Evolutionary conservation across 2,113 vertebrate genomes (phyloP).

Genomic region (Dolichallabes microphthalmus): DNA sequence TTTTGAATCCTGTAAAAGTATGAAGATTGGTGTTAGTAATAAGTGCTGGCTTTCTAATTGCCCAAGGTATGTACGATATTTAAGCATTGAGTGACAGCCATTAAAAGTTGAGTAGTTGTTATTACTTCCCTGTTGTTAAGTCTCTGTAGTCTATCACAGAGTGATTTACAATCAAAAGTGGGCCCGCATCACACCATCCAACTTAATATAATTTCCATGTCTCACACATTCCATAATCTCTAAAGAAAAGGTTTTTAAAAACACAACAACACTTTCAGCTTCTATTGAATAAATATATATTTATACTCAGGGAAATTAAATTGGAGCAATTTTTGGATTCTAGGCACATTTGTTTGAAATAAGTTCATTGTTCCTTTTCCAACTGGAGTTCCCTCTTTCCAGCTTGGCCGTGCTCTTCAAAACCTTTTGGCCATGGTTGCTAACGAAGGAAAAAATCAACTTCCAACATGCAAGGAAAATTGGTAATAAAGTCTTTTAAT

Average conservation of each 20-base stretch:
- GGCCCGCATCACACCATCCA: neutral
- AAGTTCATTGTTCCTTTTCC: constrained; percentile 17
- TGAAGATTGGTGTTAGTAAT: neutral
- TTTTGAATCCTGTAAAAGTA: neutral
- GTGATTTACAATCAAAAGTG: neutral
- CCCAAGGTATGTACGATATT: neutral
- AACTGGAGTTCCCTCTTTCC: constrained; percentile 9
- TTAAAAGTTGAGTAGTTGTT: neutral
- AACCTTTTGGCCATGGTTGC: neutral
- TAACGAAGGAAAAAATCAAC: neutral
- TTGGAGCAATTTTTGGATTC: neutral
- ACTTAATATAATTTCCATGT: neutral
- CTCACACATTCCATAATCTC: neutral
- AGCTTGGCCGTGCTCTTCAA: neutral
- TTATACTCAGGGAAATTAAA: constrained; percentile 1
- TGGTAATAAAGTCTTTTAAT: constrained; percentile 33
- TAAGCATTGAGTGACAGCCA: neutral
- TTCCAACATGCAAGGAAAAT: neutral
- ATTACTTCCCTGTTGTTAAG: neutral
- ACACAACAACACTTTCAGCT: neutral
- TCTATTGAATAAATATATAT: neutral
- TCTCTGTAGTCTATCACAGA: neutral
- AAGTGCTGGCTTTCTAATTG: neutral
- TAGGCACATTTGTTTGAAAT: neutral
- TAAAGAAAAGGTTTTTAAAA: neutral